phyloP scores from a whole-genome alignment of 2,888 invertebrate species.

The Drosophila diplacantha region DNA sequence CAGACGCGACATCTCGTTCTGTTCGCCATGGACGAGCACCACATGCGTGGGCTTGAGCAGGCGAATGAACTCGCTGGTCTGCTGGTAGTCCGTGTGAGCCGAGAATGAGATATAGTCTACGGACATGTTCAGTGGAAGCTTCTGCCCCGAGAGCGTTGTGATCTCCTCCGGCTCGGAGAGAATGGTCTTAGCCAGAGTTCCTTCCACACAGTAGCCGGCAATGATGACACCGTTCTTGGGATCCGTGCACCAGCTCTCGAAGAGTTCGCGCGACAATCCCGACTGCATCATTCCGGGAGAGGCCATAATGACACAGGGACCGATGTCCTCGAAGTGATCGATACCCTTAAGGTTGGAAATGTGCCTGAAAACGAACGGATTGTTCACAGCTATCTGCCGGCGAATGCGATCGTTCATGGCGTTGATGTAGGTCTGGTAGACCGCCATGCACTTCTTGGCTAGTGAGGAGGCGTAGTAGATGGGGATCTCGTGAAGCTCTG shows the following conservation, averaged over 20 bases:
- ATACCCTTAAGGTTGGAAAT: constrained; percentile 96
- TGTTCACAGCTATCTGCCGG: constrained; percentile 97
- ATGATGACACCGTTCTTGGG: constrained; percentile 98
- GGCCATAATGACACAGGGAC: constrained; percentile 99
- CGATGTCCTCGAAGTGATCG: constrained; percentile 99
- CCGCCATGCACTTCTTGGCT: constrained; percentile 99
- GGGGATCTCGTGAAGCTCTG: constrained; percentile 93
- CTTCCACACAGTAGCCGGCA: constrained; percentile 96
- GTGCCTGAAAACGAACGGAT: constrained; percentile 99
- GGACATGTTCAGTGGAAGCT: constrained; percentile 96
- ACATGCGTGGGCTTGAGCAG: constrained; percentile 97
- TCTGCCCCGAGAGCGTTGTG: constrained; percentile 95
- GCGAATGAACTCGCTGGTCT: constrained; percentile 96
- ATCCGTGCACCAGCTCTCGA: constrained; percentile 99
- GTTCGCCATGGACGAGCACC: constrained; percentile 96
- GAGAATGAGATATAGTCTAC: constrained; percentile 99
- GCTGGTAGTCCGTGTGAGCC: constrained; percentile 87
- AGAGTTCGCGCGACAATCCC: constrained; percentile 96
- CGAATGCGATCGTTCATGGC: constrained; percentile 99
- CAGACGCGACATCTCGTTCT: constrained; percentile 98
- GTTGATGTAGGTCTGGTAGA: constrained; percentile 99
- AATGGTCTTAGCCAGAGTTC: constrained; percentile 94
- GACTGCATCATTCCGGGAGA: constrained; percentile 99
- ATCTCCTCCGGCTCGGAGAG: constrained; percentile 99
- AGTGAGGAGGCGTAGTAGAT: constrained; percentile 99